Conservation (phyloP, 2,113 vertebrate genomes). For the Scytalopus superciliaris region DNA sequence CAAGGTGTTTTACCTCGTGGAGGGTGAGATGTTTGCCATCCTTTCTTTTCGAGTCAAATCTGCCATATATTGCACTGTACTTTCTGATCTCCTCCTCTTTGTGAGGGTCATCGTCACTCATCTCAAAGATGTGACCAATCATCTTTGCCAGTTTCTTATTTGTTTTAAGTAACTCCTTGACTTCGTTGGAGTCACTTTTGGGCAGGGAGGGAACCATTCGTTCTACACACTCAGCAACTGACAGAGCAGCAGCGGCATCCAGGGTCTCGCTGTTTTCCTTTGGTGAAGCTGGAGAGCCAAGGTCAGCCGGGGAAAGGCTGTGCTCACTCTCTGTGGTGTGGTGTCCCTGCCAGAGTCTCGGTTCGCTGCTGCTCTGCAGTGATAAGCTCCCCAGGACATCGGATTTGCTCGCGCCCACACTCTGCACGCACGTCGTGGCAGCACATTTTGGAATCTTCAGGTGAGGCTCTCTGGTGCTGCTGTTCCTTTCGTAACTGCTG, state of each 20-base stretch:
- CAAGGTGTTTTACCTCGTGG: slow-evolving; percentile 84
- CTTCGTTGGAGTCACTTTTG: slow-evolving; percentile 81
- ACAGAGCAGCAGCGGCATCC: slow-evolving; percentile 87
- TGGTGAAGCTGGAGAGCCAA: slow-evolving; percentile 91
- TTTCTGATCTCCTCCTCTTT: slow-evolving; percentile 96
- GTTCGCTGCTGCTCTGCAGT: slow-evolving; percentile 78
- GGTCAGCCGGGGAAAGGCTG: slow-evolving; percentile 88
- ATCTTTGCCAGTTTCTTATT: slow-evolving; percentile 98
- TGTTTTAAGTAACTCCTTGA: slow-evolving; percentile 88
- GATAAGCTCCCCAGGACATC: slow-evolving; percentile 78
- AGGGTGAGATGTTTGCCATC: slow-evolving; percentile 97
- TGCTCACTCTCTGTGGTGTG: slow-evolving; percentile 90
- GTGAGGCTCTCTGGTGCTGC: slow-evolving; percentile 79
- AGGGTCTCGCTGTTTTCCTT: slow-evolving; percentile 88
- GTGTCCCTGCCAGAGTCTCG: slow-evolving; percentile 86
- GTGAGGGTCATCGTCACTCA: slow-evolving; percentile 89
- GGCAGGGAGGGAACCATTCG: slow-evolving; percentile 86
- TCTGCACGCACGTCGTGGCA: slow-evolving; percentile 81
- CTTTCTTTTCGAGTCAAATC: slow-evolving; percentile 96
- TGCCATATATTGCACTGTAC: slow-evolving; percentile 97
- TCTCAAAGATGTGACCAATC: slow-evolving; percentile 97
- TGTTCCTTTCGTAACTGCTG: slow-evolving; percentile 77
- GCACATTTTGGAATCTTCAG: slow-evolving; percentile 86
- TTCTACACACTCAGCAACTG: slow-evolving; percentile 93
- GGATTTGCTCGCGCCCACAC: slow-evolving; percentile 75